Evolutionary conservation across 2,797 vertebrate genomes (phyloP).

Genomic region (Sebastiscus tertius): DNA sequence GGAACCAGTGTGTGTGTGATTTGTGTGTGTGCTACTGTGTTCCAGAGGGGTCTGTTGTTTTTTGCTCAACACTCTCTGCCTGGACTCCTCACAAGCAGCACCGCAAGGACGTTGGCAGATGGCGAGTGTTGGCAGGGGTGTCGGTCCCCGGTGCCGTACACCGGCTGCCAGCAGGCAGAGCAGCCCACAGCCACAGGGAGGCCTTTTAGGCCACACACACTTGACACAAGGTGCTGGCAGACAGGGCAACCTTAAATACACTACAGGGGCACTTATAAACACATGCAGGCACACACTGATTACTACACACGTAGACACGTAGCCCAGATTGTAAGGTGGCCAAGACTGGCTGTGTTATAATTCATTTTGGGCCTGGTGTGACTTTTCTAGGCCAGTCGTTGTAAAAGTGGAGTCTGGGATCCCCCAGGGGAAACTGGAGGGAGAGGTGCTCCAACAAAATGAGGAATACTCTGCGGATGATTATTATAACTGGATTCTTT

Average conservation of each 20-base stretch:
- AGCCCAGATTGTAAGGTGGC: conserved; percentile 17
- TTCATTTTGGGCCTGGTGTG: conserved; percentile 37
- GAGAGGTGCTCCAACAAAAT: conserved; percentile 13
- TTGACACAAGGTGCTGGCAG: conserved; percentile 50
- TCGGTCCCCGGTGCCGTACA: conserved; percentile 1
- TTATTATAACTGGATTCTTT: background rate
- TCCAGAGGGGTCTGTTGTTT: conserved; percentile 64
- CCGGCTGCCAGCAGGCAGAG: conserved; percentile 40
- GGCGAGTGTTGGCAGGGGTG: conserved; percentile 53
- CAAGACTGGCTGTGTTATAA: conserved; percentile 30
- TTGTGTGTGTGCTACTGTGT: conserved; percentile 3
- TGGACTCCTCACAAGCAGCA: conserved; percentile 50
- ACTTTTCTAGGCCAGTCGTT: conserved; percentile 64
- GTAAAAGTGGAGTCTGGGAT: conserved; percentile 27
- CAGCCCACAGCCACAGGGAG: conserved; percentile 21
- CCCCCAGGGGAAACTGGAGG: background rate
- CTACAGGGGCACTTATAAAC: background rate
- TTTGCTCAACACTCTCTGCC: conserved; percentile 38
- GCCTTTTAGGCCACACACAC: conserved; percentile 38
- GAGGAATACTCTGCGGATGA: conserved; percentile 1
- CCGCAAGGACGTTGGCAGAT: conserved; percentile 62
- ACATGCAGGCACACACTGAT: background rate
- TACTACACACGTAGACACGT: background rate
- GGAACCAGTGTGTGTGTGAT: conserved; percentile 22
- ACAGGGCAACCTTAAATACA: conserved; percentile 56